Base-by-base conservation (phyloP, 2,888 invertebrate species). In the Drosophila nr. perissopoda region DNA sequence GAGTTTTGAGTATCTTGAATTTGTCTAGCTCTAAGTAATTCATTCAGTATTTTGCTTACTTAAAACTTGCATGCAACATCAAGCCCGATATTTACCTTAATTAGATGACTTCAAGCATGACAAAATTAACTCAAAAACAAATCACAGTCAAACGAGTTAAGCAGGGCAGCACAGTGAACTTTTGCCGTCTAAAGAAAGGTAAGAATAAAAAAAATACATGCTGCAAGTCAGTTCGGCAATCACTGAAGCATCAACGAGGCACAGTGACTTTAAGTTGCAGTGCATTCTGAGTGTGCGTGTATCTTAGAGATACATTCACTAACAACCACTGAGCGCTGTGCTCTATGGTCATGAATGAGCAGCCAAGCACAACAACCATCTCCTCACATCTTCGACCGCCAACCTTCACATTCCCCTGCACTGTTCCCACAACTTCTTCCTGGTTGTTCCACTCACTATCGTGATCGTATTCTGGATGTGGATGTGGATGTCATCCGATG, bases 321-420 rank as follows among this genome's bases (percentile, higher is more conserved):
- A 59, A 56, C 53, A 51, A 42, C 25, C 61, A 52, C 48, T 45
- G 36, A 52, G 53, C 67, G 27, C 36, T 33, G 84, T 76, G 87
- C 90, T 73, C 70, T 89, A 89, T 87, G 87, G 87, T 87, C 87
- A 87, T 90, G 89, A 89, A 76, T 90, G 90, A 90, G 90, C 85
- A 84, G 66, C 90, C 87, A 87, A 90, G 90, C 87, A 78, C 38
- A 73, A 76, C 87, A 63, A 27, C 25, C 56, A 45, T 25, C 45
- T 45, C 45, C 45, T 25, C 45, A 45, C 57, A 21, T 57, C 40
- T 21, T n/a, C 40, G 10, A 16, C 27, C 21, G 18, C n/a, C 36
- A n/a, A 25, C 36, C 29, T 40, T 29, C 18, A 18, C 57, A 13
- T 40, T 29, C 38, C 29, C 29, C 16, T 29, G 31, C 21, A 25